Percentiles rank a stretch among this genome's conserved stretches.
Conservation (phyloP, 2,113 vertebrate species). For the Oncorhynchus nerka region DNA sequence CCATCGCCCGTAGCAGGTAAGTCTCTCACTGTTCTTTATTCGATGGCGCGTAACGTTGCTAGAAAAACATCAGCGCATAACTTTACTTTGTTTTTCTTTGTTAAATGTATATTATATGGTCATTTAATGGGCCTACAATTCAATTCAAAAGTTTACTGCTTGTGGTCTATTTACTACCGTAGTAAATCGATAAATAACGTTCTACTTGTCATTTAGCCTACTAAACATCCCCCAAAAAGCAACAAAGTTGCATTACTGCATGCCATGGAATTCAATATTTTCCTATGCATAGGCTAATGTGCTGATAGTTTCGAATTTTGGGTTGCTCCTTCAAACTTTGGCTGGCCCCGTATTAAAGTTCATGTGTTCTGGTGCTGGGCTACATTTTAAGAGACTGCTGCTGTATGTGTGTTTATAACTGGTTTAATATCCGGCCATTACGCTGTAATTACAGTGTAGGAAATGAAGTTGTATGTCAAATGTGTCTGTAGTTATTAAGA, state of each 20-base stretch:
- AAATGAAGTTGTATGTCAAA: background rate
- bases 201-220: background rate
- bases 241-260: background rate
- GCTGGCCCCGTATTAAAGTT: slow-evolving; percentile 3
- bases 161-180: too few relatives aligned
- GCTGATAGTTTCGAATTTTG: slow-evolving; percentile 1
- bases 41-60: background rate
- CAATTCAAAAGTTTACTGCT: background rate
- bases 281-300: background rate
- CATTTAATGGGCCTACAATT: background rate
- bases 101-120: background rate
- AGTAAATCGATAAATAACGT: background rate
- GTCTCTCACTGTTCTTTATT: background rate
- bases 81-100: background rate
- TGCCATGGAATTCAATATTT: slow-evolving; percentile 6
- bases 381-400: slow-evolving; percentile 19
- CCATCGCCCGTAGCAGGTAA: slow-evolving; percentile 96
- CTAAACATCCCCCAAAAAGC: background rate
- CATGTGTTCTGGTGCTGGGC: slow-evolving; percentile 6
- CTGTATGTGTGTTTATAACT: background rate
- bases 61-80: too few relatives aligned
- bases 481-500: too few relatives aligned
- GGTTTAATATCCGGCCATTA: too few relatives aligned
- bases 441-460: too few relatives aligned
- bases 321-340: slow-evolving; percentile 31